Evolutionary conservation across 2,888 invertebrate species (phyloP), one percentile per base, ranked within the genome.

Genomic region (Marasmarcha lunaedactyla): DNA sequence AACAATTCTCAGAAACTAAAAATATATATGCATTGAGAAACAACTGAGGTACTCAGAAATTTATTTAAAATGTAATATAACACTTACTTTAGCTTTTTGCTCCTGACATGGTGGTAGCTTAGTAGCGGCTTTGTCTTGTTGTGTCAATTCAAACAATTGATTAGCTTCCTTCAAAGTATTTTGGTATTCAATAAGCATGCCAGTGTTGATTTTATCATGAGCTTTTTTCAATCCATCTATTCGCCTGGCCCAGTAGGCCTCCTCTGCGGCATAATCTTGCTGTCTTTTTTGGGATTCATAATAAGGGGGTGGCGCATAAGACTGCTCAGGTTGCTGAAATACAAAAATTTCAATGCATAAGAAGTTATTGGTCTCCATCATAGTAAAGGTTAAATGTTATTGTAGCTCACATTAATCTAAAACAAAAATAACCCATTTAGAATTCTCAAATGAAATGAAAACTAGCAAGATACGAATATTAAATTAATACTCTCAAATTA

Each of bases 61-160:
- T n/a, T n/a, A n/a, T n/a, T n/a, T n/a, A n/a, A n/a, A n/a, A n/a
- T n/a, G n/a, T n/a, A n/a, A n/a, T n/a, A n/a, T n/a, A n/a, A n/a
- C 12, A 42, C 13, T 43, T 58, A 78, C 83, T 73, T 81, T 81
- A 34, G 71, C 67, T 54, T 81, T 83, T 43, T 83, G 81, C 26
- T 72, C 73, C 49, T 83, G 76, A 50, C 83, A 83, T 39, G 83
- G 83, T 40, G 77, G 68, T 41, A 76, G 44, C 48, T 78, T 81
- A 42, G 51, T 67, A 11, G 52, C 59, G 42, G 69, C 45, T 63
- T 73, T 76, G 45, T 81, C 71, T 48, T 54, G 52, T 44, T 74
- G 59, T 34, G 66, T 66, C 46, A 58, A 20, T 37, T 71, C 61
- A 53, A 78, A 83, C 38, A 83, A 49, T 6, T 78, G 68, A 58